These are phyloP conservation scores for Cettia cetti DNA, from an alignment of 2,113 vertebrate genomes.

Conservation along the genomic window DNA sequence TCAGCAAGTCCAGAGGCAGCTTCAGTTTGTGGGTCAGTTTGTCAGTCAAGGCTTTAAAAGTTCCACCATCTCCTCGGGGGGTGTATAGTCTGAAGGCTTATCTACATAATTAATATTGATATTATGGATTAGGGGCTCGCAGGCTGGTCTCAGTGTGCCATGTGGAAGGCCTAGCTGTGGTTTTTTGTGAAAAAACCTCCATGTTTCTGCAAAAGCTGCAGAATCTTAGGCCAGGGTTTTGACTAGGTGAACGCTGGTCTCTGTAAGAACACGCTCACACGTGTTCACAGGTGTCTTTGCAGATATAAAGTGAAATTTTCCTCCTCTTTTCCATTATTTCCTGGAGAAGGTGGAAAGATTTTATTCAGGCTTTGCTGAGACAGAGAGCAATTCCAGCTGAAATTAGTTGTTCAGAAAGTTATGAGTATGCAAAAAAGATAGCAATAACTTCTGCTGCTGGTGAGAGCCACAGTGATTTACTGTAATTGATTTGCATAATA, in stretches of 20 bases:
- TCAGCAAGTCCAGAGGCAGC: neutral
- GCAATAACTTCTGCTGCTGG: conserved; percentile 11
- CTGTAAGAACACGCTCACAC: neutral
- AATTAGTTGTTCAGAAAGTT: conserved; percentile 13
- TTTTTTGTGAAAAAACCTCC: neutral
- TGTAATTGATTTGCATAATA: conserved; percentile 20
- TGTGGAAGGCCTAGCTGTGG: neutral
- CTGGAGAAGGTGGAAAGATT: neutral
- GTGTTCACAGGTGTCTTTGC: neutral
- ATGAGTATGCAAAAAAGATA: neutral
- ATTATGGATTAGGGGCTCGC: neutral
- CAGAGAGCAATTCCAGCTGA: neutral
- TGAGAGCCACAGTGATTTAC: conserved; percentile 8
- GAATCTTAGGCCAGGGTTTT: neutral
- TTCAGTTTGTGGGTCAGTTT: neutral
- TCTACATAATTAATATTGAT: conserved; percentile 13
- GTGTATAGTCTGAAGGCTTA: neutral
- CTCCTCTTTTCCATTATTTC: neutral
- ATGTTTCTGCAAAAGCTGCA: neutral
- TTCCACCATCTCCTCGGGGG: neutral
- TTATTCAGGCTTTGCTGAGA: neutral
- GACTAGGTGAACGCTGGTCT: neutral
- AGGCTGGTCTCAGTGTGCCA: neutral
- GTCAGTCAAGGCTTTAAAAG: neutral
- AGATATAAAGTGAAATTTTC: neutral